Evolutionary conservation across 2,888 invertebrate genomes (phyloP), one percentile per base, ranked within the genome.

Genomic region (Troides oblongomaculatus): DNA sequence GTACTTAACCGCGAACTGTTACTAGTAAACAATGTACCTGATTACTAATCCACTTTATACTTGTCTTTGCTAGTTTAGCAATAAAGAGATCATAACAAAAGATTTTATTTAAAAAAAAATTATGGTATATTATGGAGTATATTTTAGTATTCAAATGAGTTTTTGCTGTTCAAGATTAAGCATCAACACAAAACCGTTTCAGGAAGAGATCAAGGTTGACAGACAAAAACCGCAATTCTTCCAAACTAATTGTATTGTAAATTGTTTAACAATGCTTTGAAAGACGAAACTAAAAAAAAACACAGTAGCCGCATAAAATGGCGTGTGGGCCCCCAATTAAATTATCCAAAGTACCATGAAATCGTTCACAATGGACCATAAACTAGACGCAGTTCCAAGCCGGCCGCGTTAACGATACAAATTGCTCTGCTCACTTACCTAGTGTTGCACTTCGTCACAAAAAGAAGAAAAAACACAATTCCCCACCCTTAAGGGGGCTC

Each of bases 401-500:
- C 67, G 64, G 50, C 57, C 58, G 56, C 56, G 63, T 57, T 71
- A 74, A 10, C 59, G 63, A 12, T 59, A 6, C n/a, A 72, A 73
- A 73, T 66, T 68, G 58, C 73, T 62, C 39, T 59, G 50, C 50
- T 60, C 58, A 77, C 86, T 86, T 72, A 88, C 89, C 83, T 81
- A 79, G 73, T 79, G 74, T 70, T 77, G 71, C 71, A 82, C 79
- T 83, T 83, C 74, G 73, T 68, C 64, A 72, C 76, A 77, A n/a
- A 76, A 73, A 64, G 67, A 66, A 10, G 8, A 76, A 73, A 77
- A 76, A 74, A 74, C 78, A 84, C 81, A 75, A 78, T 78, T 81
- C 84, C 59, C 66, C 87, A 88, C 83, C 81, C 77, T 80, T 64
- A 25, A 63, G 43, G 80, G 89, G 91, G 87, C 87, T 77, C 90